phyloP scores from a whole-genome alignment of 2,113 vertebrate genomes.

The Chionomys nivalis region DNA sequence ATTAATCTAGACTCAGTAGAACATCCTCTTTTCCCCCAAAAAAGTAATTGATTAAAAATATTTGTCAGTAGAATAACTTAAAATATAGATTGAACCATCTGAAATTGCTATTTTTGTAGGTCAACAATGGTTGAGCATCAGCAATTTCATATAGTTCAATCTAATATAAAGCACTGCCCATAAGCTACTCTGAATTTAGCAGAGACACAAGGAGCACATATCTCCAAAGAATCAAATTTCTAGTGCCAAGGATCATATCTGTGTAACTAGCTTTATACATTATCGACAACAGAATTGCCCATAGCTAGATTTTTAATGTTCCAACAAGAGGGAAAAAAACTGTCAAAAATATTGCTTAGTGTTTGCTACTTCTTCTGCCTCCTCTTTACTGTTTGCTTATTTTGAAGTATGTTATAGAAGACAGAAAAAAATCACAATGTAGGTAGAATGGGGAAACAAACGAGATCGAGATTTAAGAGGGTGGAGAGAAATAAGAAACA shows the following conservation, averaged over 20 bases:
- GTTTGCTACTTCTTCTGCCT: constrained; percentile 54
- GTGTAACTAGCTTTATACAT: constrained; percentile 51
- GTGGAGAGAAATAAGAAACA: neutral
- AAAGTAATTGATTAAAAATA: constrained; percentile 51
- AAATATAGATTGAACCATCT: neutral
- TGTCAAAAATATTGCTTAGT: constrained; percentile 65
- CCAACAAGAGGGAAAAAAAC: constrained; percentile 30
- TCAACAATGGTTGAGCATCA: neutral
- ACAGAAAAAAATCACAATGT: constrained; percentile 21
- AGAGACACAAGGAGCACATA: neutral
- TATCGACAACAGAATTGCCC: constrained; percentile 56
- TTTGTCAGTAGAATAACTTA: constrained; percentile 19
- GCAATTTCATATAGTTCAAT: constrained; percentile 38
- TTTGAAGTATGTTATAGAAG: constrained; percentile 11
- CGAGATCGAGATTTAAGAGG: neutral
- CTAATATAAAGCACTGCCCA: constrained; percentile 52
- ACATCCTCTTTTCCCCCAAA: neutral
- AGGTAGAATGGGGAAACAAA: neutral
- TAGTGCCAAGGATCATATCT: constrained; percentile 27
- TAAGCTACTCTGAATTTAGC: constrained; percentile 48
- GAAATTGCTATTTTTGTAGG: constrained; percentile 43
- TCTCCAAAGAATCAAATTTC: constrained; percentile 65
- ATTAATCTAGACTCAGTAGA: neutral
- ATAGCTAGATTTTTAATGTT: constrained; percentile 62
- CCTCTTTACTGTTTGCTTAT: constrained; percentile 53